A percentile compares a stretch with the other conserved stretches of the same genome.
These are phyloP conservation scores for Rhynchopsitta pachyrhyncha DNA, from an alignment of 2,113 vertebrate species.

Conservation along the genomic window DNA sequence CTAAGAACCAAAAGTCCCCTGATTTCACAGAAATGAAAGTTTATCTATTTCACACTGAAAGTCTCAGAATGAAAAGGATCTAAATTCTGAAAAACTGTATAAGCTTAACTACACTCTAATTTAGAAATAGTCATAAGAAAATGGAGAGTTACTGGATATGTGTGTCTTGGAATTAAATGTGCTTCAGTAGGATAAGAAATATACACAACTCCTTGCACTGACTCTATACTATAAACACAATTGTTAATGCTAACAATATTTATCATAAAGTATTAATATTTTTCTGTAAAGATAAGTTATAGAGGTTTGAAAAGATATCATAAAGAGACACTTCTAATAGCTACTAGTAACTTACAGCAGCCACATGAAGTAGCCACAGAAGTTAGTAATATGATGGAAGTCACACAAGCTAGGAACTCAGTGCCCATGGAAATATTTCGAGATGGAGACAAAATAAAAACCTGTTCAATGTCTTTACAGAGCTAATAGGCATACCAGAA, in stretches of 20 bases:
- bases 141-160: not conserved
- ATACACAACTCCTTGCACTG: not conserved
- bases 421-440: not conserved
- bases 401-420: not conserved
- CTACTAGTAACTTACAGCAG: not conserved
- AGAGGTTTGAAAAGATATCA: not conserved
- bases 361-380: not conserved
- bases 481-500: not conserved
- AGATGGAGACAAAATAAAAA: not conserved
- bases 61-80: not conserved
- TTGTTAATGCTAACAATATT: not conserved
- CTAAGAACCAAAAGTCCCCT: conserved; percentile 54
- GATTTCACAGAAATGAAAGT: conserved; percentile 69
- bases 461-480: not conserved
- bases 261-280: not conserved
- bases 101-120: not conserved
- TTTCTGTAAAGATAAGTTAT: not conserved
- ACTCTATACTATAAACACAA: not conserved
- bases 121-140: not conserved
- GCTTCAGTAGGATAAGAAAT: not conserved
- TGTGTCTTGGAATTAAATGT: not conserved
- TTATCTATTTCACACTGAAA: conserved; percentile 48
- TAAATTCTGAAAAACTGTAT: conserved; percentile 31
- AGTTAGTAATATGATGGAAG: not conserved
- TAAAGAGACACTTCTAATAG: not conserved